These are phyloP conservation scores for Pan troglodytes DNA, from an alignment of 2,113 vertebrate species.

Conservation along the genomic window NHGRI_mPanTro3-v2.1_pri NC_086016.1:29813501-29814000, in stretches of 20 bases:
- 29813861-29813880: neutral
- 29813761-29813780: accelerated
- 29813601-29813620: neutral
- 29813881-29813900: neutral
- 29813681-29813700: neutral
- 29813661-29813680: neutral
- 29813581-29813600: neutral
- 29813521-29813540: neutral
- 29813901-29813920: constrained; percentile 19
- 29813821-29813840: neutral
- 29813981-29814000: constrained; percentile 12
- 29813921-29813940: neutral
- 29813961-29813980: neutral
- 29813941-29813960: neutral
- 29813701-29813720: too few relatives aligned
- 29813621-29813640: accelerated
- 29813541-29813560: neutral
- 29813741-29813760: accelerated
- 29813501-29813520: accelerated
- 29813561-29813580: neutral
- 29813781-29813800: neutral
- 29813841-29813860: neutral
- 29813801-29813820: accelerated
- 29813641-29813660: accelerated
- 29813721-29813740: accelerated